These are phyloP conservation scores for Oceanodroma tethys DNA, from an alignment of 2,113 vertebrate genomes.

Conservation along the genomic window DNA sequence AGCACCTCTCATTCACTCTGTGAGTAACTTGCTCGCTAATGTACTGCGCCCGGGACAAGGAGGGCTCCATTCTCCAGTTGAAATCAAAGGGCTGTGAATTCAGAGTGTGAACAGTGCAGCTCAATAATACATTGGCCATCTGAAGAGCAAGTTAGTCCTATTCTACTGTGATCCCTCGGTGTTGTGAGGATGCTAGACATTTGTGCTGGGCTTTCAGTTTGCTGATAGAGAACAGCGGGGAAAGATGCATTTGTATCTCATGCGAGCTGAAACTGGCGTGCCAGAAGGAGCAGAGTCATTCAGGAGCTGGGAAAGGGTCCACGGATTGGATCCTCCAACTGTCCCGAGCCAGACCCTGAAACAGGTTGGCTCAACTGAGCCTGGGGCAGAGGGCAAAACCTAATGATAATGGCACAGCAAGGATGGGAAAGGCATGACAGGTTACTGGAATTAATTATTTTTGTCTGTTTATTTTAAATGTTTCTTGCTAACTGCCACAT, in stretches of 20 bases:
- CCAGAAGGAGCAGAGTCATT: not conserved
- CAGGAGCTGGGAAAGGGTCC: not conserved
- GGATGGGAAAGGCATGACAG: not conserved
- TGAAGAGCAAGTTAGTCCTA: not conserved
- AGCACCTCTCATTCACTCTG: slow-evolving; percentile 87
- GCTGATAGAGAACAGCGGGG: not conserved
- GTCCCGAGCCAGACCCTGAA: not conserved
- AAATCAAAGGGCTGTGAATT: not conserved
- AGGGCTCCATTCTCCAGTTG: not conserved
- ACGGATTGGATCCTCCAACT: not conserved
- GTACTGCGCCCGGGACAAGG: not conserved
- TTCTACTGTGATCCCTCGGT: not conserved
- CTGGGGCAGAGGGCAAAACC: not conserved
- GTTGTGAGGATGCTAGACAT: not conserved
- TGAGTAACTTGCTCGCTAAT: slow-evolving; percentile 65
- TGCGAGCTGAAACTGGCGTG: not conserved
- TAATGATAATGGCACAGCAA: not conserved
- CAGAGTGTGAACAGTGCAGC: not conserved
- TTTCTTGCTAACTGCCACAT: slow-evolving; percentile 61
- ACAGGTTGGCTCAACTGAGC: not conserved
- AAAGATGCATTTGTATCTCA: not conserved
- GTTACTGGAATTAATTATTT: not conserved
- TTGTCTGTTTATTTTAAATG: slow-evolving; percentile 58
- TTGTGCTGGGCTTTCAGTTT: not conserved
- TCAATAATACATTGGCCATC: not conserved